Evolutionary conservation across 2,888 invertebrate species (phyloP).

Genomic region (Nudaria mundana): DNA sequence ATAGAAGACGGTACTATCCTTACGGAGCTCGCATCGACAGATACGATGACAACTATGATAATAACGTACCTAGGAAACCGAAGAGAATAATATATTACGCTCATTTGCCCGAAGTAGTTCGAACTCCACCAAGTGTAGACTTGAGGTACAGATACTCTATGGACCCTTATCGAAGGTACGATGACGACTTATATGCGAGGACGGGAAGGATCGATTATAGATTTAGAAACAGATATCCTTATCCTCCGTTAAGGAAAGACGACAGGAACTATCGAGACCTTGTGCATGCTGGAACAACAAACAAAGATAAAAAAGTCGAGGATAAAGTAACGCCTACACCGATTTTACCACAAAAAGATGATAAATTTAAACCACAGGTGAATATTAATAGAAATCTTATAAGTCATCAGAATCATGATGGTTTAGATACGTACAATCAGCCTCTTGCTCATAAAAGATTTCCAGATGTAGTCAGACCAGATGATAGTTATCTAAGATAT

Average conservation of each 20-base stretch:
- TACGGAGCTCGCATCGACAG: slow-evolving; percentile 61
- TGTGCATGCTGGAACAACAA: slow-evolving; percentile 60
- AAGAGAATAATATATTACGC: slow-evolving; percentile 86
- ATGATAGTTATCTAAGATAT: slow-evolving; percentile 64
- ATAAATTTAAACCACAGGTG: slow-evolving; percentile 45
- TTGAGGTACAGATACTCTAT: slow-evolving; percentile 74
- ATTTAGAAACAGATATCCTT: slow-evolving; percentile 67
- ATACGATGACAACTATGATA: slow-evolving; percentile 68
- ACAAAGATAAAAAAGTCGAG: slow-evolving; percentile 67
- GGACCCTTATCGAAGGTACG: slow-evolving; percentile 68
- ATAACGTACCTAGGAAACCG: slow-evolving; percentile 69
- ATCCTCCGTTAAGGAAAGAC: slow-evolving; percentile 68
- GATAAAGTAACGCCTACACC: slow-evolving; percentile 74
- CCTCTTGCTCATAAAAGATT: slow-evolving; percentile 58
- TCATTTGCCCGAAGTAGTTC: slow-evolving; percentile 85
- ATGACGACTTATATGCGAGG: slow-evolving; percentile 64
- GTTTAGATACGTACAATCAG: slow-evolving; percentile 52
- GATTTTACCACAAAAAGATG: slow-evolving; percentile 65
- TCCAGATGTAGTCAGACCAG: slow-evolving; percentile 58
- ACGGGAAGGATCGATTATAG: slow-evolving; percentile 71
- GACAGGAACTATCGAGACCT: slow-evolving; percentile 72
- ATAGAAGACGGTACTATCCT: slow-evolving; percentile 54
- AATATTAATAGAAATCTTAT: slow-evolving; percentile 57
- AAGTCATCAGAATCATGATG: slow-evolving; percentile 73
- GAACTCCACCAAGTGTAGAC: slow-evolving; percentile 82